phyloP scores from a whole-genome alignment of 2,113 vertebrate species.

The Columba livia region DNA sequence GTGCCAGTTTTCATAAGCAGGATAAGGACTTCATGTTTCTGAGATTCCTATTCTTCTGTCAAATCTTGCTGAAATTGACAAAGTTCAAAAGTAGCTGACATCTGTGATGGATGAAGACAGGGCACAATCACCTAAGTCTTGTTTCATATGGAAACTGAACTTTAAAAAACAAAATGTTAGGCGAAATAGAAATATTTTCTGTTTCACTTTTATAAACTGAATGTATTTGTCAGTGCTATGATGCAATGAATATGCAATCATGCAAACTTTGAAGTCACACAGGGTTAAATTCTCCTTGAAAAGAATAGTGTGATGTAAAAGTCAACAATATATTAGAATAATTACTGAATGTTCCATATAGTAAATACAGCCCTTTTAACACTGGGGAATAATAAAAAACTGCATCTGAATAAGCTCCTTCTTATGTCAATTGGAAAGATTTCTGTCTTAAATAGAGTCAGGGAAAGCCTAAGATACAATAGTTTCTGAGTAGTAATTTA shows the following conservation, averaged over 20 bases:
- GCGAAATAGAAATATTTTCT: background rate
- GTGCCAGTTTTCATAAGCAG: constrained; percentile 3
- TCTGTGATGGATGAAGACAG: background rate
- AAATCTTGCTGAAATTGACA: background rate
- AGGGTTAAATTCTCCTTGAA: background rate
- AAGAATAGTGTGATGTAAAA: background rate
- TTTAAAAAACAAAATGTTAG: background rate
- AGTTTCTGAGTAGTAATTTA: background rate
- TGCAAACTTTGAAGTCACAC: background rate
- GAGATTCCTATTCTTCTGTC: background rate
- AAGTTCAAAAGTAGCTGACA: constrained; percentile 2
- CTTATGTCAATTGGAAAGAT: background rate
- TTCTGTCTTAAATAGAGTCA: background rate
- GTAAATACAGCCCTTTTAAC: background rate
- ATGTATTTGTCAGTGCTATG: background rate
- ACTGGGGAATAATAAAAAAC: background rate
- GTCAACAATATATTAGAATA: background rate
- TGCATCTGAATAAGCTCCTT: background rate
- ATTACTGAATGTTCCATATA: background rate
- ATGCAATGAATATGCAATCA: background rate
- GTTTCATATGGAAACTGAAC: background rate
- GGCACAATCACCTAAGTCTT: background rate
- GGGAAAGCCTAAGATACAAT: background rate
- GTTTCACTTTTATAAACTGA: background rate
- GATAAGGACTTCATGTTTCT: background rate